Base-by-base conservation (phyloP, 2,113 vertebrate species). In the Cacatua alba region DNA sequence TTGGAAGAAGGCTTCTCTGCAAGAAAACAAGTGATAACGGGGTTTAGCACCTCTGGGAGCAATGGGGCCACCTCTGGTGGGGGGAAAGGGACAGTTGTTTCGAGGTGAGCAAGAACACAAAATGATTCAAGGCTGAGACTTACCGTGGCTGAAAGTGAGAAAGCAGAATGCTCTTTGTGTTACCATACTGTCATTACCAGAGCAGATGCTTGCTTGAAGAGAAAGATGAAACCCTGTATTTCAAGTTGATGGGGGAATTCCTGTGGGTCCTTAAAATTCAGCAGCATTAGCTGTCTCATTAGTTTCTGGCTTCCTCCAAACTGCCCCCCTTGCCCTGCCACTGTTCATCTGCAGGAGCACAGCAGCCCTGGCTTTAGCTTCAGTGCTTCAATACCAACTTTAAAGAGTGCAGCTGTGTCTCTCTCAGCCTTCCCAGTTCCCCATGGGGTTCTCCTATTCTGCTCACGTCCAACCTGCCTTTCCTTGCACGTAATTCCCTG, bases 371-470 rank as follows among this genome's bases (percentile, higher is more conserved):
- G 35, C 18, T 43, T 26, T 13, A 57, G 25, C 57, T 59, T 59
- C 57, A 35, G 0, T 59, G 57, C 86, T 95, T 92, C 94, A 84
- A 49, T 64, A 59, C 33, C 24, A 2, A 20, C 92, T 94, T 93
- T 60, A 31, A 90, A 92, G 83, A 74, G 86, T 3, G 2, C 96
- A 96, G 95, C 95, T 95, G 95, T 14, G 5, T 10, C 71, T 93
- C 15, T 76, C 88, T 93, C 13, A 3, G 52, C 85, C 59, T 48
- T 5, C n/a, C 2, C 28, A 41, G 62, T 48, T 86, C 89, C 89
- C 93, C 21, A 14, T 71, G 95, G 91, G 91, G 29, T 52, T 95
- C 93, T 97, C 74, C 86, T 77, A 95, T 97, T 97, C 94, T 49
- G 35, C 7, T 96, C 95, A 97, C 92, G 88, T 97, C 88, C 5